Conservation (phyloP, 2,797 vertebrate genomes). For the Onychomys torridus region DNA sequence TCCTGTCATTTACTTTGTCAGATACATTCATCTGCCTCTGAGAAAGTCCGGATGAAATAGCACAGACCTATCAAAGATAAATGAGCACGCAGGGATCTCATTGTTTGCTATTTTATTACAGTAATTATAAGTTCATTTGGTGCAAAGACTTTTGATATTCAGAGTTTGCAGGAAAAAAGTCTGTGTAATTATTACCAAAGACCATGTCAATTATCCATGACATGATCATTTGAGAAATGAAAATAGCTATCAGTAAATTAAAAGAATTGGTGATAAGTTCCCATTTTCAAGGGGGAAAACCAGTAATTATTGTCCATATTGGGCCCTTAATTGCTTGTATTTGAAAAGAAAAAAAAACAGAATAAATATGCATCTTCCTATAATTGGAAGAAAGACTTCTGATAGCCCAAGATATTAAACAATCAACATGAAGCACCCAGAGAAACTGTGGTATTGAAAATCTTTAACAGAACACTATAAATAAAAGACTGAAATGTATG, state of each 20-base stretch:
- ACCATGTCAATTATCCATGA: conserved; percentile 46
- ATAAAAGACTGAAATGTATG: conserved; percentile 8
- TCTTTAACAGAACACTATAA: conserved; percentile 51
- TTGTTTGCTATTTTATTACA: conserved; percentile 18
- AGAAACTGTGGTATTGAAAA: neutral
- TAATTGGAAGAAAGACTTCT: conserved; percentile 37
- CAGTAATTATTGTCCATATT: neutral
- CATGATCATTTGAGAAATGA: conserved; percentile 40
- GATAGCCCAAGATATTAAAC: neutral
- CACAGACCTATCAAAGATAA: conserved; percentile 53
- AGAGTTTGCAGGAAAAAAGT: conserved; percentile 17
- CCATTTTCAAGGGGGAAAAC: conserved; percentile 53
- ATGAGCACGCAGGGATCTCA: neutral
- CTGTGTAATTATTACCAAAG: conserved; percentile 55
- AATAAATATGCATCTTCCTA: neutral
- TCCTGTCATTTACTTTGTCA: conserved; percentile 52
- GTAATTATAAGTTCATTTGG: conserved; percentile 48
- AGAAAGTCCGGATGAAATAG: conserved; percentile 32
- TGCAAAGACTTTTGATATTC: conserved; percentile 23
- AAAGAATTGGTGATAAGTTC: conserved; percentile 48
- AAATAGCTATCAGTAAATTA: neutral
- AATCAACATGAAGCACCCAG: conserved; percentile 1
- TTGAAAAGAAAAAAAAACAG: conserved; percentile 44
- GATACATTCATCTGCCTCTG: conserved; percentile 63
- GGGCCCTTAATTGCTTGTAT: neutral